Conservation (phyloP, 2,888 invertebrate species). For the Drosophila lutescens region DNA sequence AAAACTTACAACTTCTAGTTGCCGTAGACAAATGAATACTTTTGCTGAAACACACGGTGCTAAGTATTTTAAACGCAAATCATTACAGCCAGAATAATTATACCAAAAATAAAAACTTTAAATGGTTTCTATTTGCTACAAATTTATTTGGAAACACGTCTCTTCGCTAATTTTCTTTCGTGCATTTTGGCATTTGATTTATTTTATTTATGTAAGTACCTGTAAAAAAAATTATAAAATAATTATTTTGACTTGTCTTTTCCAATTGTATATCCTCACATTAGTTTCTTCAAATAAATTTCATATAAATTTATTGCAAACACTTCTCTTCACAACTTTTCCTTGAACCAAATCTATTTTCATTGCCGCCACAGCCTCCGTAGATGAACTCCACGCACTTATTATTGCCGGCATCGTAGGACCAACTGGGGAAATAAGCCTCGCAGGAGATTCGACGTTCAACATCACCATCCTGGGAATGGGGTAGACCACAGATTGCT, state of each 20-base stretch:
- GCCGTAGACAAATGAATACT: not conserved
- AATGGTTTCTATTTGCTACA: not conserved
- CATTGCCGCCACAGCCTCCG: constrained; percentile 57
- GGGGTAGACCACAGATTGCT: constrained; percentile 58
- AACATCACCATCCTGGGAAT: constrained; percentile 53
- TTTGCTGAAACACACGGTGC: not conserved
- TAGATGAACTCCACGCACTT: constrained; percentile 62
- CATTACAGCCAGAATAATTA: not conserved
- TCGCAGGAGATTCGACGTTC: constrained; percentile 37
- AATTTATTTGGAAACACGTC: constrained; percentile 48
- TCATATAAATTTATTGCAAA: no score
- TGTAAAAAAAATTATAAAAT: no score
- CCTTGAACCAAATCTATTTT: constrained; percentile 55
- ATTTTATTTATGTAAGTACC: no score
- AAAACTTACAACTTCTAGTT: not conserved
- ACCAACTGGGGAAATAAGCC: constrained; percentile 55
- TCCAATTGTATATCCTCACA: no score
- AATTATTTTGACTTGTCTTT: no score
- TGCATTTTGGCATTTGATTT: no score
- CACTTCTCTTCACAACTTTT: constrained; percentile 48
- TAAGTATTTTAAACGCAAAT: not conserved
- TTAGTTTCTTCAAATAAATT: no score
- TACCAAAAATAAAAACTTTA: no score
- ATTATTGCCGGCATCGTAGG: constrained; percentile 35
- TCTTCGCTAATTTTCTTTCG: no score